Base-by-base conservation (phyloP, 2,113 vertebrate species). In the Cyanoderma ruficeps region DNA sequence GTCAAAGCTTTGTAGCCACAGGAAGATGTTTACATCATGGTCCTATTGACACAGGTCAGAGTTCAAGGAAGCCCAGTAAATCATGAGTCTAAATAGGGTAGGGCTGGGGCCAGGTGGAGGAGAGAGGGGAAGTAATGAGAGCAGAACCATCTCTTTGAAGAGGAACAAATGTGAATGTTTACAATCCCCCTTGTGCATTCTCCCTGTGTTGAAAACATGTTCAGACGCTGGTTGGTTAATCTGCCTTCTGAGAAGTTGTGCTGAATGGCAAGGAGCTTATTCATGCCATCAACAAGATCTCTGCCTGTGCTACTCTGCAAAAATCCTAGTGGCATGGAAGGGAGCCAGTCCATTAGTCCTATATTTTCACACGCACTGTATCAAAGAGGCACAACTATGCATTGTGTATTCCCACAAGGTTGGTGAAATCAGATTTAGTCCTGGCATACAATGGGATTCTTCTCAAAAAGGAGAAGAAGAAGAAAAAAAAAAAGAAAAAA, bases 1-100 rank as follows among this genome's bases (percentile, higher is more conserved):
- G 95, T 93, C 96, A 96, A 4, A 25, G 76, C 65, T 90, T 69
- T 94, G 94, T 20, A 82, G 89, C 50, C 82, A 86, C 69, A 55
- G 89, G 90, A 96, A 81, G 82, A 93, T 86, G 92, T 94, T 97
- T 95, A 94, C 92, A 90, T 81, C 82, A 28, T 15, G 42, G 76
- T 56, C 89, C 84, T 83, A 70, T 16, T 90, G 92, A 95, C 93
- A 83, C 5, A 42, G 94, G 94, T 92, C 95, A 97, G 86, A 94
- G 97, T 93, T 97, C 97, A 97, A 95, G 94, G 97, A 91, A 95
- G 90, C 50, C 87, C 84, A 95, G 94, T 97, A 97, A 97, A 97
- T 97, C 95, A 95, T 42, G 71, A 93, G 57, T 59, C 59, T 79
- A 96, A 97, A 95, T 69, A 93, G 87, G 50, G 93, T 13, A 88